Percentiles rank a stretch among this genome's conserved stretches.
Conservation (phyloP, 2,113 vertebrate genomes). For the Centropus bengalensis region DNA sequence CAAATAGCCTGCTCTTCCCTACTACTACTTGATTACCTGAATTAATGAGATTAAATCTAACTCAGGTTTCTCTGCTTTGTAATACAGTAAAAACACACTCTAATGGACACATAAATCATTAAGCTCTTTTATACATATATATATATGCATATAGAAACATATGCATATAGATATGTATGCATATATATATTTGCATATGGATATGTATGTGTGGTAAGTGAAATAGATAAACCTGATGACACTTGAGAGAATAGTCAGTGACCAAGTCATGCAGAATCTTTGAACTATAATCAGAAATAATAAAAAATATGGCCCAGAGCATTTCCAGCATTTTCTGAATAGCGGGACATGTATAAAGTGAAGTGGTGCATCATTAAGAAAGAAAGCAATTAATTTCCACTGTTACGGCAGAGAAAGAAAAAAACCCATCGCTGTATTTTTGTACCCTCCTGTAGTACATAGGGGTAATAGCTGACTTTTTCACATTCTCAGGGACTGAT, state of each 20-base stretch:
- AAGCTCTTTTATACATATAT: accelerated
- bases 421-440: neutral
- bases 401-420: neutral
- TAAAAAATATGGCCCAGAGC: neutral
- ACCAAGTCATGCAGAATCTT: neutral
- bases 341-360: neutral
- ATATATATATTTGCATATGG: no score
- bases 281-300: neutral
- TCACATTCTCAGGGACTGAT: neutral
- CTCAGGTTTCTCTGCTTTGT: neutral
- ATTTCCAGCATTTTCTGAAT: neutral
- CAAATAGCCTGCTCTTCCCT: neutral
- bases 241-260: neutral
- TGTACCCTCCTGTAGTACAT: neutral
- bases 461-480: neutral
- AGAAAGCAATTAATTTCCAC: neutral
- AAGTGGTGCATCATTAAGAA: neutral
- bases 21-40: neutral
- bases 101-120: neutral
- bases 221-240: neutral
- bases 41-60: neutral
- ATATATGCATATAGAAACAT: neutral
- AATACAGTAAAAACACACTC: neutral
- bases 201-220: neutral
- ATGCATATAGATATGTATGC: no score